These are phyloP conservation scores for Eucidaris tribuloides DNA, from an alignment of 35 echinoderm and acorn worm genomes.

Conservation along the genomic window DNA sequence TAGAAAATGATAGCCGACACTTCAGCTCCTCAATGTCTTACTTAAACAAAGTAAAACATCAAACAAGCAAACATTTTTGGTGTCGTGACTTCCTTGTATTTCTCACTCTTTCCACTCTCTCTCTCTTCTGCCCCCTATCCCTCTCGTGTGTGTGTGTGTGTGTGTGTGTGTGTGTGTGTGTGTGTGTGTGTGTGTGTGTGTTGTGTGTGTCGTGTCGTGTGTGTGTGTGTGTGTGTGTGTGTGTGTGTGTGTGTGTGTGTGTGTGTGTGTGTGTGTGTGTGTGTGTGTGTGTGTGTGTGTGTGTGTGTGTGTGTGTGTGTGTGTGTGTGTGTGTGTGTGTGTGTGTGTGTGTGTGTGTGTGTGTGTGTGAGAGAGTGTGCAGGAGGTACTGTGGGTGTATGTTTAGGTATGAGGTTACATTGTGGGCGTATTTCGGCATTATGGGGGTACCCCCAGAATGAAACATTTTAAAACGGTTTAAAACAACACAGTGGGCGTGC, in stretches of 20 bases:
- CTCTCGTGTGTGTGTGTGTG: neutral
- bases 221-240: neutral
- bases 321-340: neutral
- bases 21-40: neutral
- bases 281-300: neutral
- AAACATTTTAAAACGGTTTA: no score
- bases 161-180: neutral
- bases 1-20: neutral
- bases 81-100: no score
- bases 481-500: no score
- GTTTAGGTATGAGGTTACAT: no score
- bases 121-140: no score
- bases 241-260: neutral
- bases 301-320: neutral
- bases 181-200: neutral
- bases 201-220: neutral
- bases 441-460: no score
- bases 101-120: no score
- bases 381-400: neutral
- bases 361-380: neutral
- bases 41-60: neutral
- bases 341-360: neutral
- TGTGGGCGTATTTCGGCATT: no score
- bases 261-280: neutral
- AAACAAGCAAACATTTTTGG: no score